These are phyloP conservation scores for Volucella inflata DNA, from an alignment of 2,888 invertebrate species.

Conservation along the genomic window DNA sequence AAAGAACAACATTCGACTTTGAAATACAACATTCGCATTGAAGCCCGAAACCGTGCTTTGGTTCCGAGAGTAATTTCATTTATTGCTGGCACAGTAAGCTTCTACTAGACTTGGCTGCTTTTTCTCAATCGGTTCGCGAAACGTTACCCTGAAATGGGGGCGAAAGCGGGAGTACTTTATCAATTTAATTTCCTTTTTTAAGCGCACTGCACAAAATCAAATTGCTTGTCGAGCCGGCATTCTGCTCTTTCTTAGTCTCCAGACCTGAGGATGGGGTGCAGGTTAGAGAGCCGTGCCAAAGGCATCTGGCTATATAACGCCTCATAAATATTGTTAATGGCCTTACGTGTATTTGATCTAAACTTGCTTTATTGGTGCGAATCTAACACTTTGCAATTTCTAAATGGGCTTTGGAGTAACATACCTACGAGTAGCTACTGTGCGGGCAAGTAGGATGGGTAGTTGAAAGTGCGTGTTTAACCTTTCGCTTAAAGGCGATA, in stretches of 20 bases:
- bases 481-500: conserved; percentile 55
- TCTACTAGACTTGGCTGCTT: conserved; percentile 42
- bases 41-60: conserved; percentile 49
- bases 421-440: too few relatives aligned
- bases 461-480: conserved; percentile 71
- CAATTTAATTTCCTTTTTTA: conserved; percentile 76
- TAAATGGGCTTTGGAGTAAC: conserved; percentile 49
- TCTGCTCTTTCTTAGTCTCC: conserved; percentile 23
- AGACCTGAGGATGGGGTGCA: background rate
- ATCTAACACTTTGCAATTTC: conserved; percentile 73
- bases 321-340: conserved; percentile 77
- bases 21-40: conserved; percentile 57
- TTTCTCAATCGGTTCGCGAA: conserved; percentile 58
- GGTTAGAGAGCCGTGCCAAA: conserved; percentile 36
- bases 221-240: conserved; percentile 65
- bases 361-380: conserved; percentile 76
- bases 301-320: conserved; percentile 74
- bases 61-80: conserved; percentile 57
- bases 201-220: conserved; percentile 74
- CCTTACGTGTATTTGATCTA: conserved; percentile 76
- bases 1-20: conserved; percentile 81
- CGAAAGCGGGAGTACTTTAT: conserved; percentile 73
- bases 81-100: conserved; percentile 54
- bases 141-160: conserved; percentile 24
- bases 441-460: background rate